A percentile compares a stretch with the other conserved stretches of the same genome.
These are phyloP conservation scores for Glaucomys volans DNA, from an alignment of 2,113 vertebrate species.

Conservation along the genomic window DNA sequence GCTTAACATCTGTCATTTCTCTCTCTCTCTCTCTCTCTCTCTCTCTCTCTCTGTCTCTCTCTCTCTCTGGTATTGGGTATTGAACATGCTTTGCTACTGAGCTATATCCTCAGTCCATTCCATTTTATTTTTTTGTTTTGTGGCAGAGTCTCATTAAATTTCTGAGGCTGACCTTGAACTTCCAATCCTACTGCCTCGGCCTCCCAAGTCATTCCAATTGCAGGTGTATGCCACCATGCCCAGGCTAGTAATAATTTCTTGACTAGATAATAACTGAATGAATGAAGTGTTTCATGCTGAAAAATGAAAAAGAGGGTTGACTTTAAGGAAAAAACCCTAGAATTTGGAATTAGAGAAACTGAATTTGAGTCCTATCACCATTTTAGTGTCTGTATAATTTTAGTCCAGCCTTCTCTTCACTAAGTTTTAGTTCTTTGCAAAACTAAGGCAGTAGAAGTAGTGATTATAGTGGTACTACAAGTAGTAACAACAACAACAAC, in stretches of 20 bases:
- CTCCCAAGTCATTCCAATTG: too few relatives aligned
- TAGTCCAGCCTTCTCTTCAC: not conserved
- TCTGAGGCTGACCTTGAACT: too few relatives aligned
- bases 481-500: not conserved
- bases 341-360: not conserved
- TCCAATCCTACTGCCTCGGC: too few relatives aligned
- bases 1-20: not conserved
- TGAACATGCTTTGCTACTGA: too few relatives aligned
- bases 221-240: too few relatives aligned
- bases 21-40: too few relatives aligned
- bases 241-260: not conserved
- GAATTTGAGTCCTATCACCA: not conserved
- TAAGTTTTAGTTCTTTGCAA: slow-evolving; percentile 39
- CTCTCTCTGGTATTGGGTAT: too few relatives aligned
- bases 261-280: not conserved
- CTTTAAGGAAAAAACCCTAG: not conserved
- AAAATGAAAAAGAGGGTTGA: not conserved
- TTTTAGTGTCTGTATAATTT: not conserved
- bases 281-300: not conserved
- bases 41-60: too few relatives aligned
- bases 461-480: not conserved
- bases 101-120: too few relatives aligned
- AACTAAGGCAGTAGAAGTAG: not conserved
- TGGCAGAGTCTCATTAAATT: too few relatives aligned
- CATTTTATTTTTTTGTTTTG: too few relatives aligned